Evolutionary conservation across 2,888 invertebrate species (phyloP).

Genomic region (Seladonia tumulorum): DNA sequence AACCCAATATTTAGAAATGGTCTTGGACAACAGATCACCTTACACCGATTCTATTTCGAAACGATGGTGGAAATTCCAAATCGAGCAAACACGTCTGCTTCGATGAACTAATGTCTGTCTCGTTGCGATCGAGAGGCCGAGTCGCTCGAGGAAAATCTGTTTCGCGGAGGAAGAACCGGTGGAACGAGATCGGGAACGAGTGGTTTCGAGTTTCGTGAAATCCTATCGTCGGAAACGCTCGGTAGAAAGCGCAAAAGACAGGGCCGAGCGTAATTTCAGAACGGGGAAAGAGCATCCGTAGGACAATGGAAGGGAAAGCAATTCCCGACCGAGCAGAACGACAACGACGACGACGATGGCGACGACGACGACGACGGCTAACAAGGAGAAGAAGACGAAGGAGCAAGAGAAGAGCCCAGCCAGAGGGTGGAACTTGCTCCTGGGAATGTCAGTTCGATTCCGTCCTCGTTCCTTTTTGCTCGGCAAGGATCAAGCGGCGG

Average conservation of each 20-base stretch:
- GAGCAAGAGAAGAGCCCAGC: constrained; percentile 21
- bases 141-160: background rate
- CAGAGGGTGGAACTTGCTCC: constrained; percentile 45
- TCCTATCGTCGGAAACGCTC: constrained; percentile 20
- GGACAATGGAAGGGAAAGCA: constrained; percentile 55
- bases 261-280: constrained; percentile 37
- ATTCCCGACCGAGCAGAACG: constrained; percentile 26
- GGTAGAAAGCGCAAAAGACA: constrained; percentile 34
- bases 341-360: background rate
- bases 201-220: constrained; percentile 14
- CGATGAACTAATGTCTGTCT: too few species aligned
- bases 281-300: constrained; percentile 49
- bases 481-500: constrained; percentile 40
- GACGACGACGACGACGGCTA: background rate
- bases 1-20: too few species aligned
- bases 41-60: too few species aligned
- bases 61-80: too few species aligned
- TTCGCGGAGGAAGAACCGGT: background rate
- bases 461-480: constrained; percentile 62
- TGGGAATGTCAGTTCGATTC: constrained; percentile 73
- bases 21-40: too few species aligned
- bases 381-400: constrained; percentile 28
- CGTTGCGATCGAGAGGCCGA: background rate
- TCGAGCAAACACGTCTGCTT: too few species aligned
- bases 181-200: constrained; percentile 24